Percentiles rank a stretch among this genome's conserved stretches.
phyloP scores from a whole-genome alignment of 2,888 invertebrate species.

The Papilio demoleus region DNA sequence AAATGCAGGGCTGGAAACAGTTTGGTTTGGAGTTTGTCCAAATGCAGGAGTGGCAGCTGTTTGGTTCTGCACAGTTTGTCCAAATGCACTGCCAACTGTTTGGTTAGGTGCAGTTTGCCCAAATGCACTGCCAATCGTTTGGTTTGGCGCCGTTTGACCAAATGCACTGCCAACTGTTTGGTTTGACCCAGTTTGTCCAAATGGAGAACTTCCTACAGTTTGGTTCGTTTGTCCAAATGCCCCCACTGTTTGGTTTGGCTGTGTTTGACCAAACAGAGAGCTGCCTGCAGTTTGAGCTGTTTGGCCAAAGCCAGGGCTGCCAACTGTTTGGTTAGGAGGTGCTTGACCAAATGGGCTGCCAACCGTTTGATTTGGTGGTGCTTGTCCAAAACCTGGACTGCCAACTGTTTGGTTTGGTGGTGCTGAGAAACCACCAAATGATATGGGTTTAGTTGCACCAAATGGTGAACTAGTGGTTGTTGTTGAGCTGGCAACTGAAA shows the following conservation, averaged over 20 bases:
- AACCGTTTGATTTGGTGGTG: constrained; percentile 4
- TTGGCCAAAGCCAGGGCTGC: constrained; percentile 50
- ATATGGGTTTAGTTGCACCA: constrained; percentile 62
- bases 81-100: constrained; percentile 44
- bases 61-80: constrained; percentile 45
- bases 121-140: neutral
- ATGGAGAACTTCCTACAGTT: neutral
- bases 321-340: constrained; percentile 31
- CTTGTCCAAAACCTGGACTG: constrained; percentile 50
- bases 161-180: constrained; percentile 4
- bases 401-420: constrained; percentile 59
- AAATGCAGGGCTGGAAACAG: constrained; percentile 38
- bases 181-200: neutral
- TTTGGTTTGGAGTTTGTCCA: neutral
- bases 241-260: neutral
- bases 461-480: constrained; percentile 57
- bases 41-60: neutral
- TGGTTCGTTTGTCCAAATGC: neutral
- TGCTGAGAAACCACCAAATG: constrained; percentile 62
- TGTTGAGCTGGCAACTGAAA: constrained; percentile 62
- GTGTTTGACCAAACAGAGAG: neutral
- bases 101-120: constrained; percentile 3
- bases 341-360: constrained; percentile 33
- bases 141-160: neutral
- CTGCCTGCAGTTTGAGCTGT: constrained; percentile 8